Conservation (phyloP, 1,140 invertebrate species). For the Drosophila guanche region DNA sequence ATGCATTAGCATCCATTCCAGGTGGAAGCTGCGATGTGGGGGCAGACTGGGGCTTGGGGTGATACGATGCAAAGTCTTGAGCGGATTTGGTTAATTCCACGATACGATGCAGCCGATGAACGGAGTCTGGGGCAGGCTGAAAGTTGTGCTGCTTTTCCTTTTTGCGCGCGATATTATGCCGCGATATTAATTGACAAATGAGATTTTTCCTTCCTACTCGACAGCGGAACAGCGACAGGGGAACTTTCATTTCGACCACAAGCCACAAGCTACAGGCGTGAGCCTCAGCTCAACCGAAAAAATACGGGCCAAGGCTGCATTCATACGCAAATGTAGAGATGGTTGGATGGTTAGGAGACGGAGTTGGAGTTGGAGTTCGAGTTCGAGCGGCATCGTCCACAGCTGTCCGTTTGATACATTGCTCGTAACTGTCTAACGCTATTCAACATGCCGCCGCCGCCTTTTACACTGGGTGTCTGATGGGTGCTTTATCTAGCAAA, state of each 20-base stretch:
- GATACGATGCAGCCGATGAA: conserved; percentile 22
- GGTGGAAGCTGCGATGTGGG: conserved; percentile 13
- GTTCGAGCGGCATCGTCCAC: conserved; percentile 3
- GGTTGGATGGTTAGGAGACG: conserved; percentile 19
- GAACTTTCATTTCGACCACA: conserved; percentile 83
- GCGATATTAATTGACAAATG: conserved; percentile 83
- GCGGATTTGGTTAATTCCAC: conserved; percentile 72
- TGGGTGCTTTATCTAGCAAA: conserved; percentile 35
- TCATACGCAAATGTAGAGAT: conserved; percentile 21
- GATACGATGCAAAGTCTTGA: conserved; percentile 35
- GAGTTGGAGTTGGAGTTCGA: no score
- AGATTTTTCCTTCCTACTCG: conserved; percentile 83
- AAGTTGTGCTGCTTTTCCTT: conserved; percentile 69
- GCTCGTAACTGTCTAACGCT: conserved; percentile 36
- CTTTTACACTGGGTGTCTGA: conserved; percentile 7
- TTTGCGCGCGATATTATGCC: conserved; percentile 72
- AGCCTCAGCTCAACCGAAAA: conserved; percentile 25
- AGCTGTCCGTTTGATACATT: conserved; percentile 45
- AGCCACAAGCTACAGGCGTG: conserved; percentile 2
- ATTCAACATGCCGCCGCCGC: conserved; percentile 48
- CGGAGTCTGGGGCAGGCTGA: conserved; percentile 60
- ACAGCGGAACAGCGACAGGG: conserved; percentile 75
- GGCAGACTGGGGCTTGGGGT: neutral
- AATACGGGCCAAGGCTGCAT: conserved; percentile 76
- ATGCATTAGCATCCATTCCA: no score